Evolutionary conservation across 92 coral and sea anemone species (phyloP).

Genomic region (Isaurus tuberculatus): DNA sequence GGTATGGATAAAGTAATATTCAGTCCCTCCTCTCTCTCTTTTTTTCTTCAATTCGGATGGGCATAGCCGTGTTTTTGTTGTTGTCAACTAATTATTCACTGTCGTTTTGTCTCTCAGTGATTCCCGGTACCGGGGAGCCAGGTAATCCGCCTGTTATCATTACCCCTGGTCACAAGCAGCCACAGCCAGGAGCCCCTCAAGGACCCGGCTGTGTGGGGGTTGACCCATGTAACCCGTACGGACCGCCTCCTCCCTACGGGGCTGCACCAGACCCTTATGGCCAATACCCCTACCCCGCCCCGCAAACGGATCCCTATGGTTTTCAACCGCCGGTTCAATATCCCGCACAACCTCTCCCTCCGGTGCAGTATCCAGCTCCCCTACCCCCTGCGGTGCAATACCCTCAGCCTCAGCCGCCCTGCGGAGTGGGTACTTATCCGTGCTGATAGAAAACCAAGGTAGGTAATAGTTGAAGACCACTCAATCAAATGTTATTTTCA

Average conservation of each 20-base stretch:
- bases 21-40: no score
- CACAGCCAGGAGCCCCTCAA: slow-evolving; percentile 21
- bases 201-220: slow-evolving; percentile 34
- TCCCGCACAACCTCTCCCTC: slow-evolving; percentile 27
- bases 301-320: slow-evolving; percentile 24
- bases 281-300: slow-evolving; percentile 10
- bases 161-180: slow-evolving; percentile 1
- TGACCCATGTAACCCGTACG: slow-evolving; percentile 43
- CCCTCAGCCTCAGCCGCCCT: slow-evolving; percentile 4
- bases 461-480: background rate
- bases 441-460: slow-evolving; percentile 15
- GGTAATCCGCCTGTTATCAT: slow-evolving; percentile 36
- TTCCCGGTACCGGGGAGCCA: slow-evolving; percentile 14
- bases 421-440: slow-evolving; percentile 24
- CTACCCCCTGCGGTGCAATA: slow-evolving; percentile 25
- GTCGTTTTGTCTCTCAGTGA: slow-evolving; percentile 4
- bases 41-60: no score
- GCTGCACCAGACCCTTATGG: slow-evolving; percentile 26
- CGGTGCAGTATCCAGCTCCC: background rate
- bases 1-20: no score
- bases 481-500: no score
- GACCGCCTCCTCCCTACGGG: slow-evolving; percentile 21
- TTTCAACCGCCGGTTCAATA: slow-evolving; percentile 28
- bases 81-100: no score
- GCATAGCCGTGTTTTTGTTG: no score